A percentile compares a stretch with the other conserved stretches of the same genome.
These are phyloP conservation scores for Buteo buteo DNA, from an alignment of 2,113 vertebrate genomes.

Conservation along the genomic window DNA sequence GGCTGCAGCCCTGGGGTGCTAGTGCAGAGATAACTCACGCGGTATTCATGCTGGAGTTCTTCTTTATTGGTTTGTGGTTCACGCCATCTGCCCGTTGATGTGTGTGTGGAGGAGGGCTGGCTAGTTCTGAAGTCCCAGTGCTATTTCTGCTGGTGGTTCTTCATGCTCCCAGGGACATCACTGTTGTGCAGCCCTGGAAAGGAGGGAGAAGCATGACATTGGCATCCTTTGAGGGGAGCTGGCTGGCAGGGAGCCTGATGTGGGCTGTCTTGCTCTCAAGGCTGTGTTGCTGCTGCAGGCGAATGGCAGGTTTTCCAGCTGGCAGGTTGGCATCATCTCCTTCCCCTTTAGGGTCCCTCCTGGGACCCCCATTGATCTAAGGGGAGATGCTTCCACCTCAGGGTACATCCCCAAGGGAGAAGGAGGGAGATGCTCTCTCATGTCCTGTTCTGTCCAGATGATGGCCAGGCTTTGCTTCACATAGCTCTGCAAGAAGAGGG, in stretches of 20 bases:
- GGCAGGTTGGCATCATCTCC: conserved; percentile 67
- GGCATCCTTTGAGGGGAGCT: conserved; percentile 55
- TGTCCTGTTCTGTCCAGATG: conserved; percentile 73
- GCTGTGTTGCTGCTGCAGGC: conserved; percentile 66
- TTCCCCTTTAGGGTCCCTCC: conserved; percentile 53
- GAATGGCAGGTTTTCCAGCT: conserved; percentile 73
- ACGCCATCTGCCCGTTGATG: background rate
- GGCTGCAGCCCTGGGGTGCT: background rate
- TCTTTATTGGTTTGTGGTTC: background rate
- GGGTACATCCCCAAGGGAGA: conserved; percentile 13
- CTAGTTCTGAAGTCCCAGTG: conserved; percentile 1
- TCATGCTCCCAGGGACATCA: conserved; percentile 69
- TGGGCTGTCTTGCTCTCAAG: conserved; percentile 69
- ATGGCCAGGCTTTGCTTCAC: conserved; percentile 78
- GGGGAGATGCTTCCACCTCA: background rate
- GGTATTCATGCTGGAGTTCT: background rate
- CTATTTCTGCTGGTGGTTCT: conserved; percentile 66
- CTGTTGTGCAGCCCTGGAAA: conserved; percentile 74
- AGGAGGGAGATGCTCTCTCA: conserved; percentile 66
- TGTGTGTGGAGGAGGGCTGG: background rate
- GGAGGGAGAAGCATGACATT: conserved; percentile 39
- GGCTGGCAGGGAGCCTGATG: conserved; percentile 38
- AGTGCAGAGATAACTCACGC: background rate
- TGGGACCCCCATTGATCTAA: background rate
- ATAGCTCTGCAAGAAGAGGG: conserved; percentile 81